phyloP scores from a whole-genome alignment of 1,140 invertebrate species.

The Paramacrobiotus metropolitanus region DNA sequence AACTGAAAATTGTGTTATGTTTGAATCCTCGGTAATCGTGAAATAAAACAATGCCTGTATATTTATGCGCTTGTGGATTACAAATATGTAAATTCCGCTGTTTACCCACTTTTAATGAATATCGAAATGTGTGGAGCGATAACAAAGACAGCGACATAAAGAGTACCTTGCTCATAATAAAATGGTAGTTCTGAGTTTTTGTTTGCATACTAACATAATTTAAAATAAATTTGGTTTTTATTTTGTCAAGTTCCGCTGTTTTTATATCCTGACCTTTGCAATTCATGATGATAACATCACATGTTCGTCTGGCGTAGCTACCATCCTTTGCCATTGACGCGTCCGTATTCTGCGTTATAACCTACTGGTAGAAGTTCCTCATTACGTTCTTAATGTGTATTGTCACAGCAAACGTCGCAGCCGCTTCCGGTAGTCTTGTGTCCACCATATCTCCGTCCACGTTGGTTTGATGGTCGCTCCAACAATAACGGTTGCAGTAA shows the following conservation, averaged over 20 bases:
- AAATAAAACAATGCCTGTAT: too few species aligned
- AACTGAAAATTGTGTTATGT: too few species aligned
- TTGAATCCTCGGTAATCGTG: too few species aligned
- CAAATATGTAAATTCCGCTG: too few species aligned
- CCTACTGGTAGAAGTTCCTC: constrained; percentile 1
- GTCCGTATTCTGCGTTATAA: neutral
- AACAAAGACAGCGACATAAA: too few species aligned
- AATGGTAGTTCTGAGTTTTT: too few species aligned
- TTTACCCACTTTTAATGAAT: too few species aligned
- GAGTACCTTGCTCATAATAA: too few species aligned
- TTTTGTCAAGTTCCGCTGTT: constrained; percentile 16
- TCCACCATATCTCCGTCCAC: neutral
- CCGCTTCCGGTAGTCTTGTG: neutral
- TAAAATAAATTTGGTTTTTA: too few species aligned
- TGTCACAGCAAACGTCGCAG: neutral
- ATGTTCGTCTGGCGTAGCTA: neutral
- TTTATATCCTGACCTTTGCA: neutral
- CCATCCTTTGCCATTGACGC: neutral
- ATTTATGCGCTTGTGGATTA: too few species aligned
- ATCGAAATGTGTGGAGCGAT: too few species aligned
- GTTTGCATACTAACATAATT: too few species aligned
- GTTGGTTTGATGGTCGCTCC: neutral
- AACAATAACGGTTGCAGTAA: neutral
- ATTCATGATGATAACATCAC: neutral
- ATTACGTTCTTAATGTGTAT: neutral